A percentile compares a stretch with the other conserved stretches of the same genome.
Evolutionary conservation across 1,140 invertebrate species (phyloP).

Genomic region (Drosophila auraria): DNA sequence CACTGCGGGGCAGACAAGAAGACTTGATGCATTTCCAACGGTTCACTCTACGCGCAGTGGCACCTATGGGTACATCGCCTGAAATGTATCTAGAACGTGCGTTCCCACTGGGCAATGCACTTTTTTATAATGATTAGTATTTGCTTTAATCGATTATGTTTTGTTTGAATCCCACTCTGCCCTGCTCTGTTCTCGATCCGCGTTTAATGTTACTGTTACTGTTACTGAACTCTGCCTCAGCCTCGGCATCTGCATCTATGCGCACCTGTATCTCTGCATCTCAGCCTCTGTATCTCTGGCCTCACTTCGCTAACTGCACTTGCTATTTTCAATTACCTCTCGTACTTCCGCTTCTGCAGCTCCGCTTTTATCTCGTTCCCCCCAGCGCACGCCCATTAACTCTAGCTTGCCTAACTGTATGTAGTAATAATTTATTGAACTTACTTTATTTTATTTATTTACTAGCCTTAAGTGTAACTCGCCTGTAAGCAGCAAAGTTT

Average conservation of each 20-base stretch:
- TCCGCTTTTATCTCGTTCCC: conserved; percentile 52
- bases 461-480: conserved; percentile 66
- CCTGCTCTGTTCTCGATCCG: conserved; percentile 32
- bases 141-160: conserved; percentile 75
- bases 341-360: conserved; percentile 46
- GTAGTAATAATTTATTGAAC: conserved; percentile 79
- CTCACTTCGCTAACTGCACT: conserved; percentile 58
- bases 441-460: conserved; percentile 55
- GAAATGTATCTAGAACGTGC: conserved; percentile 77
- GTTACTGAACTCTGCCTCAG: conserved; percentile 56
- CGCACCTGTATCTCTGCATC: conserved; percentile 5
- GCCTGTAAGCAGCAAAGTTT: conserved; percentile 77
- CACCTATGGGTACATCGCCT: conserved; percentile 68
- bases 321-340: conserved; percentile 73
- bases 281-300: conserved; percentile 27
- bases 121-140: conserved; percentile 73
- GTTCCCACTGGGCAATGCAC: conserved; percentile 52
- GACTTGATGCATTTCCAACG: conserved; percentile 70
- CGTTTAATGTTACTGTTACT: conserved; percentile 59
- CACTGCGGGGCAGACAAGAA: conserved; percentile 46
- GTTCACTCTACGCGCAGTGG: conserved; percentile 68
- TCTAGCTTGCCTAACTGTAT: conserved; percentile 68
- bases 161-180: conserved; percentile 41
- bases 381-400: conserved; percentile 48
- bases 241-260: conserved; percentile 6